phyloP scores from a whole-genome alignment of 2,113 vertebrate species.

The Parotia lawesii region DNA sequence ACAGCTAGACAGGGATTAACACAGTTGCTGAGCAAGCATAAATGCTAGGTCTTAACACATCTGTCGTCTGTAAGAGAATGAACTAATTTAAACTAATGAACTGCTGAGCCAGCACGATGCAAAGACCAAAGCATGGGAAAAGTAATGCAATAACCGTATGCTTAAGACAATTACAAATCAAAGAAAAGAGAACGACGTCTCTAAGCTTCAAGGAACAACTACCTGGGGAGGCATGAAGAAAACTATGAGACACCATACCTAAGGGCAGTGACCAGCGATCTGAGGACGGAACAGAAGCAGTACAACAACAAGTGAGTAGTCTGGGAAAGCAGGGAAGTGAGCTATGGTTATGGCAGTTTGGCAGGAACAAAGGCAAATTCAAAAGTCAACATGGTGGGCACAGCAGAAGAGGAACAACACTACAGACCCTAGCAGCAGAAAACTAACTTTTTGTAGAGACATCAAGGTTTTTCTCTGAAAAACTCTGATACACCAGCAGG shows the following conservation, averaged over 20 bases:
- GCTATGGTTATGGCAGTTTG: not conserved
- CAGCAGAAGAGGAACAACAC: not conserved
- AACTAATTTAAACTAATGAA: slow-evolving; percentile 46
- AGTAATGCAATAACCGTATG: not conserved
- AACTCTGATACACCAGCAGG: not conserved
- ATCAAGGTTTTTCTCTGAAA: not conserved
- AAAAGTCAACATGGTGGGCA: not conserved
- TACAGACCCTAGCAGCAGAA: not conserved
- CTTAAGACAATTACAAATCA: slow-evolving; percentile 35
- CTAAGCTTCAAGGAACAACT: not conserved
- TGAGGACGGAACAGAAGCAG: not conserved
- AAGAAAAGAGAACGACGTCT: not conserved
- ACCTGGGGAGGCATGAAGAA: not conserved
- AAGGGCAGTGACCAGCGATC: not conserved
- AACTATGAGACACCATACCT: not conserved
- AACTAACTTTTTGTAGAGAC: not conserved
- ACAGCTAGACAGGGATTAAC: not conserved
- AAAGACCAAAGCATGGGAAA: not conserved
- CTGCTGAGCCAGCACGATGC: not conserved
- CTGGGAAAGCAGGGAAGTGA: not conserved
- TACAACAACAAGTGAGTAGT: not conserved
- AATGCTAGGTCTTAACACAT: not conserved
- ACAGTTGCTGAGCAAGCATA: not conserved
- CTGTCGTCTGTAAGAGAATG: not conserved
- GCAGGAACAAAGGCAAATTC: not conserved